Percentiles rank a stretch among this genome's conserved stretches.
Evolutionary conservation across 2,113 vertebrate genomes (phyloP).

Genomic region (Hymenochirus boettgeri): DNA sequence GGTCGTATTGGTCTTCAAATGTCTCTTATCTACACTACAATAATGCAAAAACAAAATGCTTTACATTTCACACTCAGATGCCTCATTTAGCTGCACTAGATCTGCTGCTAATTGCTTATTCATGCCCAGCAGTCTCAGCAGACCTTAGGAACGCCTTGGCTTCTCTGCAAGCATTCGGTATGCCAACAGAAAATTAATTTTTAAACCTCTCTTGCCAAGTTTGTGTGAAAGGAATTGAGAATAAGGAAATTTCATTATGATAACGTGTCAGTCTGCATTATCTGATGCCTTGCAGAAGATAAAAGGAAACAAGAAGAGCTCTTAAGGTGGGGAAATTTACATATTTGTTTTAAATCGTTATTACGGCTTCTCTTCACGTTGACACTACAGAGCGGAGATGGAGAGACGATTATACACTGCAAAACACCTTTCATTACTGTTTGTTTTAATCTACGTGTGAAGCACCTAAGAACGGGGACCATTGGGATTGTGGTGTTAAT

Average conservation of each 20-base stretch:
- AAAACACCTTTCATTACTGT: slow-evolving; percentile 9
- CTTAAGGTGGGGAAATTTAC: slow-evolving; percentile 39
- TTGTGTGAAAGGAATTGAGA: slow-evolving; percentile 37
- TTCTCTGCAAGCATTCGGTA: slow-evolving; percentile 27
- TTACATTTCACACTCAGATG: slow-evolving; percentile 36
- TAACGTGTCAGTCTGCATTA: slow-evolving; percentile 37
- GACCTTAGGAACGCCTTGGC: slow-evolving; percentile 27
- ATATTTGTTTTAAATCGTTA: slow-evolving; percentile 39
- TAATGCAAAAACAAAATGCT: no score
- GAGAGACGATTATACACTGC: slow-evolving; percentile 13
- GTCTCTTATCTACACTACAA: no score
- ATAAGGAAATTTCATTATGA: slow-evolving; percentile 38
- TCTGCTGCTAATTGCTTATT: slow-evolving; percentile 41
- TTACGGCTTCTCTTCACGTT: slow-evolving; percentile 15
- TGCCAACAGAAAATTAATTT: slow-evolving; percentile 43
- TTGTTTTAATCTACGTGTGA: no score
- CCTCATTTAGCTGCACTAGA: slow-evolving; percentile 35
- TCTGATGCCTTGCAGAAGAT: slow-evolving; percentile 34
- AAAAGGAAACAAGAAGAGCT: slow-evolving; percentile 36
- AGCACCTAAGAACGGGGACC: no score
- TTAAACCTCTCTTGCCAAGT: slow-evolving; percentile 41
- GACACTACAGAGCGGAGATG: slow-evolving; percentile 4
- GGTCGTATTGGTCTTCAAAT: no score
- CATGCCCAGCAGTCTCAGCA: slow-evolving; percentile 37
- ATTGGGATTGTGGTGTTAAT: no score